Evolutionary conservation across 2,797 vertebrate genomes (phyloP), one percentile per base, ranked within the genome.

Genomic region (Nyctalus aviator): DNA sequence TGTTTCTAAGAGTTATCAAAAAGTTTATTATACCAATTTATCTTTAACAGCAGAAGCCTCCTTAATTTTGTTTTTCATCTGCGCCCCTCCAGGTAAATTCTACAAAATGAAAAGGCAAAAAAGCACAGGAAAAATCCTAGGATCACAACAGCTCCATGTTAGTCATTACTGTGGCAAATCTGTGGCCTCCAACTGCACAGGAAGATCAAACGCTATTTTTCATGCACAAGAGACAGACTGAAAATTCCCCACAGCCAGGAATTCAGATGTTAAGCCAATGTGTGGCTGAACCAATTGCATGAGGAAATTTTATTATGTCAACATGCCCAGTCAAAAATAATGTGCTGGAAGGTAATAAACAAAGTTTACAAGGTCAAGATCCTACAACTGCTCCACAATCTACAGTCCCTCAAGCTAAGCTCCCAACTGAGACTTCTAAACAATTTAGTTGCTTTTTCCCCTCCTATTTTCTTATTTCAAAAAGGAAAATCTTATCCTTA

Each of bases 111-210:
- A 32, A 97, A 91, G 83, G 94, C 77, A 94, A 90, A 59, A 53
- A 81, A 44, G 88, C 64, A 94, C 25, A 84, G 78, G 84, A 91
- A 92, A 87, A 37, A 85, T 25, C 75, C 14, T 91, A 48, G 95
- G 76, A 72, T 94, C 83, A 77, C 71, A 64, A 71, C 32, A 92
- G 75, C 77, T 83, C 64, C 89, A 92, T 89, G 73, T 94, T n/a
- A 93, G 90, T 84, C 94, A 88, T 91, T 94, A 93, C 96, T 92
- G 30, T 78, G 92, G 95, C 87, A 91, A 97, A 95, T 97, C 95
- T 92, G 64, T 89, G 79, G 71, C 71, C 96, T 95, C 89, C 73
- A 66, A 94, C 66, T 66, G 92, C 96, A 90, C 7, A 91, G 79
- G 37, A 94, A 89, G 46, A 96, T 81, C 79, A 96, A 96, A 97